These are phyloP conservation scores for Puntigrus tetrazona DNA, from an alignment of 2,113 vertebrate species.

Conservation along the genomic window DNA sequence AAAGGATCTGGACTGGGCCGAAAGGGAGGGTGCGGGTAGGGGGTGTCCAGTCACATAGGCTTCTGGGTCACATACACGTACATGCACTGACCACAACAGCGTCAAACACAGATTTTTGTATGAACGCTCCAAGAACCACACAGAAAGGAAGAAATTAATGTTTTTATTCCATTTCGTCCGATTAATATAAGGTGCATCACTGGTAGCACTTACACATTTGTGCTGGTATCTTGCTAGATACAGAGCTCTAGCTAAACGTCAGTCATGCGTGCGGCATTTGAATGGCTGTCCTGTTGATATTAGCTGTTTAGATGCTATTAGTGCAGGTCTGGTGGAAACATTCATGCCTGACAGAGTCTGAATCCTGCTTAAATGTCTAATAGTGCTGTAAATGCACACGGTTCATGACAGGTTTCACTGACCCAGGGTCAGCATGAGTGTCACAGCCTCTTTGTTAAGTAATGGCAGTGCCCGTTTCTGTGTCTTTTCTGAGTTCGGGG, in stretches of 20 bases:
- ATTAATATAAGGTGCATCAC: not conserved
- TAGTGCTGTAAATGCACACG: slow-evolving; percentile 42
- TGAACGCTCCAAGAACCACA: not conserved
- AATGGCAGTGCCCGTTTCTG: not conserved
- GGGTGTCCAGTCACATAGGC: slow-evolving; percentile 24
- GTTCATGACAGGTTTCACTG: slow-evolving; percentile 31
- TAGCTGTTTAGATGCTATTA: slow-evolving; percentile 12
- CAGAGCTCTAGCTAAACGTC: not conserved
- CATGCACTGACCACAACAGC: not conserved
- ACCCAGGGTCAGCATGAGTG: slow-evolving; percentile 22
- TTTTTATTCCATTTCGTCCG: not conserved
- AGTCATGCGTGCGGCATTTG: not conserved
- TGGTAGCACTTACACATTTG: not conserved
- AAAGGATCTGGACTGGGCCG: slow-evolving; percentile 73
- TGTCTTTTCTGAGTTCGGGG: slow-evolving; percentile 11
- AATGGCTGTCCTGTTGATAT: slow-evolving; percentile 11
- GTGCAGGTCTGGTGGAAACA: slow-evolving; percentile 36
- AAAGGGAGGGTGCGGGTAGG: slow-evolving; percentile 20
- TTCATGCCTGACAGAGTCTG: slow-evolving; percentile 34
- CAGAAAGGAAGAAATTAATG: not conserved
- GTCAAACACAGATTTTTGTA: not conserved
- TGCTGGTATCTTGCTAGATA: not conserved
- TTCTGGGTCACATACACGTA: slow-evolving; percentile 8
- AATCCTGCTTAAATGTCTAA: slow-evolving; percentile 45
- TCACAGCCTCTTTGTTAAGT: slow-evolving; percentile 24